Percentiles rank a stretch among this genome's conserved stretches.
These are phyloP conservation scores for Coptotermes formosanus DNA, from an alignment of 1,140 invertebrate genomes.

Conservation along the genomic window DNA sequence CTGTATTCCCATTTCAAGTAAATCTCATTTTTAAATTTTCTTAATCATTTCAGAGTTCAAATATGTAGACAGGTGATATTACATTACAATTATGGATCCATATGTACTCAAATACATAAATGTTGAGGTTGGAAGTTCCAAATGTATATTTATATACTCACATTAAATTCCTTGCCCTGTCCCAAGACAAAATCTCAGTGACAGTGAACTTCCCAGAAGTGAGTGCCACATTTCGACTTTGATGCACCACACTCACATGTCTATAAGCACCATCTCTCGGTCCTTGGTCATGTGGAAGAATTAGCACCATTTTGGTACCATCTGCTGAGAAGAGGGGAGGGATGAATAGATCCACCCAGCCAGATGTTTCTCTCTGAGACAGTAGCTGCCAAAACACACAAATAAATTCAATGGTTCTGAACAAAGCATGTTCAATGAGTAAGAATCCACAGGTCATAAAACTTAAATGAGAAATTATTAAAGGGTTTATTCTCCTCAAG, in stretches of 20 bases:
- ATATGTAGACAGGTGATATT: too few species aligned
- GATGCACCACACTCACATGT: constrained; percentile 61
- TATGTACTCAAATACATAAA: too few species aligned
- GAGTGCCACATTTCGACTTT: constrained; percentile 49
- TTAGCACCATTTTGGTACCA: constrained; percentile 51
- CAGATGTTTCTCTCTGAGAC: constrained; percentile 43
- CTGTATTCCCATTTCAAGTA: too few species aligned
- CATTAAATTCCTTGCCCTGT: constrained; percentile 23
- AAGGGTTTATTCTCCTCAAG: not conserved
- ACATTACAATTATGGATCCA: too few species aligned
- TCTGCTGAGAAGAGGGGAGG: constrained; percentile 59
- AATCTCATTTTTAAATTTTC: too few species aligned
- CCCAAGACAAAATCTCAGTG: constrained; percentile 32
- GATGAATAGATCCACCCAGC: constrained; percentile 66
- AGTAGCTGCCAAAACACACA: constrained; percentile 34
- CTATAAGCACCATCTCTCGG: constrained; percentile 57
- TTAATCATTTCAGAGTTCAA: too few species aligned
- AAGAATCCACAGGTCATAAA: not conserved
- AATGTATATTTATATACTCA: not conserved
- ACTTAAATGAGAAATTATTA: not conserved
- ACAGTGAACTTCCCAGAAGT: constrained; percentile 48
- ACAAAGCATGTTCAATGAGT: not conserved
- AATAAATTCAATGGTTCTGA: constrained; percentile 12
- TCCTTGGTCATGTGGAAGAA: constrained; percentile 62
- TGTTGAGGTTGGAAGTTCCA: too few species aligned